Evolutionary conservation across 2,797 vertebrate genomes (phyloP).

Genomic region (Cynopterus sphinx): DNA sequence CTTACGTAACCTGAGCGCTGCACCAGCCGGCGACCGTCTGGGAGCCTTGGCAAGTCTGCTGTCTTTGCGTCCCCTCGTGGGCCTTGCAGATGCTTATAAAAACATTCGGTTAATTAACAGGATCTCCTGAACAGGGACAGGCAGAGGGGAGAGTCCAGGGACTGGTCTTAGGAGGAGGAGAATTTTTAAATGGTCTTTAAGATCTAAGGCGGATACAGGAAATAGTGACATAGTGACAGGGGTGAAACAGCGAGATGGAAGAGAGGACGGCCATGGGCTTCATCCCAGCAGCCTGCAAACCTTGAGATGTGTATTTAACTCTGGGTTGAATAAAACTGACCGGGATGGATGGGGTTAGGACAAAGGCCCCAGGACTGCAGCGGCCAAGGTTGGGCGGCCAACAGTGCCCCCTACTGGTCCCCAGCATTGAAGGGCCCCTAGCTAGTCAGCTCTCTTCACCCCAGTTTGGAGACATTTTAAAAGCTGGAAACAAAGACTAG

Average conservation of each 20-base stretch:
- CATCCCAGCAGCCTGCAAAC: background rate
- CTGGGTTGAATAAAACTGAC: background rate
- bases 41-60: background rate
- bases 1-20: background rate
- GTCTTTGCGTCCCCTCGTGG: background rate
- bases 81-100: background rate
- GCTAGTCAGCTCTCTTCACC: background rate
- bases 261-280: background rate
- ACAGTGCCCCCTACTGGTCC: too few species aligned
- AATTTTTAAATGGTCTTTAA: background rate
- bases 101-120: background rate
- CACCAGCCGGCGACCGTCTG: background rate
- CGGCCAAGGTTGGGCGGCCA: background rate
- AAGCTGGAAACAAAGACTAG: background rate
- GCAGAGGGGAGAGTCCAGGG: background rate
- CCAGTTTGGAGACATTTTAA: background rate
- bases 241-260: background rate
- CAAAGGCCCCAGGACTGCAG: background rate
- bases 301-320: background rate
- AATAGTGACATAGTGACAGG: background rate
- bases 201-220: background rate
- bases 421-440: background rate
- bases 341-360: background rate
- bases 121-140: background rate
- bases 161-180: background rate